Base-by-base conservation (phyloP, 2,797 vertebrate species). In the Acridotheres tristis region DNA sequence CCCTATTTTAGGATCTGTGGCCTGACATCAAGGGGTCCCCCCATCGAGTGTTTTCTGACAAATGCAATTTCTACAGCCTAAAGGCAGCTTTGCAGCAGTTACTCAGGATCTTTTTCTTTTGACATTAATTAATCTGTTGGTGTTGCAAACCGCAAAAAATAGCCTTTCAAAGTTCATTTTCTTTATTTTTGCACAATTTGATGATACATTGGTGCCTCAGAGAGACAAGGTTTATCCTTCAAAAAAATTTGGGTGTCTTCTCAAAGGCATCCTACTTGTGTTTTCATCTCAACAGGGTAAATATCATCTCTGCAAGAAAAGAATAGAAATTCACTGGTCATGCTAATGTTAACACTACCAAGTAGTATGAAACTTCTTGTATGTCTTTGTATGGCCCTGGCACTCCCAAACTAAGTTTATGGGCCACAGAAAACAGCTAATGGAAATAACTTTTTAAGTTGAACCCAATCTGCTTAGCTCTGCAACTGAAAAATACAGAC, bases 21-120 rank as follows among this genome's bases (percentile, higher is more conserved):
- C 5, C 32, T 63, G 55, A 40, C 54, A 76, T 86, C 13, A 55
- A 62, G 30, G 32, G 20, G 30, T 77, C 7, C 8, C 14, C 13
- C 13, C 1, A 0, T 4, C 0, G 14, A n/a, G 5, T 73, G 10
- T 21, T 88, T 12, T 36, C 40, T 72, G 51, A 32, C 40, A 63
- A 78, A 85, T 45, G 12, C 15, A 59, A 73, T 85, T 66, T 71
- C 55, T 54, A 38, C 63, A 91, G 69, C 83, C 88, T 90, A 68
- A 78, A 45, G 69, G 63, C 63, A 90, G 43, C 12, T 94, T 84
- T 68, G 36, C 1, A 42, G 26, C 15, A 90, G 16, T 36, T 23
- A 22, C 45, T 30, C 34, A n/a, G 23, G 19, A 15, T 50, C 27
- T 3, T 51, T 54, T 54, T 57, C 30, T 54, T 36, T 51, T 93